phyloP scores from a whole-genome alignment of 2,113 vertebrate genomes.

The Recurvirostra avosetta region DNA sequence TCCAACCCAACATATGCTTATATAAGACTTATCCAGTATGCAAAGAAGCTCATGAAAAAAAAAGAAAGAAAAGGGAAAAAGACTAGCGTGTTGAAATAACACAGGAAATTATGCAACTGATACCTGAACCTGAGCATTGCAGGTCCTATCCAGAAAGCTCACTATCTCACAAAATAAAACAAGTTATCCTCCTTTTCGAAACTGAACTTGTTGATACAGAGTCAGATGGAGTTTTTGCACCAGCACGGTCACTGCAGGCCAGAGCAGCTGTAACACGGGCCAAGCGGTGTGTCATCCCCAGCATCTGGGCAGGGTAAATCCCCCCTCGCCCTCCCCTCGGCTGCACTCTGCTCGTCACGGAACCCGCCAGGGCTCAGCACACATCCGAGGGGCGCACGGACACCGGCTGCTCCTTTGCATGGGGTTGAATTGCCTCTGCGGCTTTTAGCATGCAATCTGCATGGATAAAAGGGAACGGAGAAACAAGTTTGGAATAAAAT shows the following conservation, averaged over 20 bases:
- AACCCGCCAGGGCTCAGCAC: neutral
- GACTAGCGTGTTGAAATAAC: slow-evolving; percentile 48
- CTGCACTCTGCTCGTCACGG: neutral
- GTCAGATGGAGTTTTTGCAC: neutral
- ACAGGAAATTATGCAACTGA: slow-evolving; percentile 61
- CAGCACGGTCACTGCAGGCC: neutral
- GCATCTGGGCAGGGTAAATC: neutral
- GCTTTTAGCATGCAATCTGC: neutral
- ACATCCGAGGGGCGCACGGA: fast-evolving
- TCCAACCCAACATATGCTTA: slow-evolving; percentile 43
- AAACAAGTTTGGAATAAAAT: neutral
- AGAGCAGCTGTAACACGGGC: neutral
- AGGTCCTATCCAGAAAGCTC: slow-evolving; percentile 24
- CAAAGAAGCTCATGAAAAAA: neutral
- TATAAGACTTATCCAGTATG: slow-evolving; percentile 38
- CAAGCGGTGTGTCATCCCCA: neutral
- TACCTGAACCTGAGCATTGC: slow-evolving; percentile 43
- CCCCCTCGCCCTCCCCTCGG: fast-evolving
- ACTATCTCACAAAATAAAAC: neutral
- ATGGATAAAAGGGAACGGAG: neutral
- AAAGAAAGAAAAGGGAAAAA: neutral
- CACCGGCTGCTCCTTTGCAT: neutral
- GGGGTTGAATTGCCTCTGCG: neutral
- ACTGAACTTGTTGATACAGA: neutral
- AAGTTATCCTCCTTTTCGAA: neutral